phyloP scores from a whole-genome alignment of 2,797 vertebrate species.

The Falco cherrug region DNA sequence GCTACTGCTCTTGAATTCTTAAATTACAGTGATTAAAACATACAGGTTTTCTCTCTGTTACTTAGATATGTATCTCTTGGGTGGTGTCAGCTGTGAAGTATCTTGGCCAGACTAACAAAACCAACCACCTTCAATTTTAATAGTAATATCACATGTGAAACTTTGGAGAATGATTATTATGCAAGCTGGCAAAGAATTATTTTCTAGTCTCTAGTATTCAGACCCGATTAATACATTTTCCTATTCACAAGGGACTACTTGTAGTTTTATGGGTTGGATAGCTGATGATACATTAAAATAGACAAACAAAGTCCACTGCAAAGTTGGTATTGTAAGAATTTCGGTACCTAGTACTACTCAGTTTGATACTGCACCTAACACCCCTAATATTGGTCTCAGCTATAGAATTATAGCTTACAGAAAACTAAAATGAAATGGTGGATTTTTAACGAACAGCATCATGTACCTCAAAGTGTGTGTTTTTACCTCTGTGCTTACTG shows the following conservation, averaged over 20 bases:
- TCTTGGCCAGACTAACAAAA: not conserved
- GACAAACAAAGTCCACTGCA: not conserved
- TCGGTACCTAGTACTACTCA: not conserved
- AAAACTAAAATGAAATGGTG: not conserved
- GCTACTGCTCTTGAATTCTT: not conserved
- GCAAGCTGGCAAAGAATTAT: not conserved
- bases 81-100: not conserved
- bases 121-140: not conserved
- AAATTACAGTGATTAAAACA: not conserved
- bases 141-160: not conserved
- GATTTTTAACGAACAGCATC: not conserved
- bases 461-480: not conserved
- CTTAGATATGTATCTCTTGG: not conserved
- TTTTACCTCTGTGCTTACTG: not conserved
- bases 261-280: not conserved
- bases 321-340: rapidly evolving
- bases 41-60: rapidly evolving
- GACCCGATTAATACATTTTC: not conserved
- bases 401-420: not conserved
- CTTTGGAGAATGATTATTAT: not conserved
- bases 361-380: not conserved
- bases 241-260: rapidly evolving
- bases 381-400: not conserved
- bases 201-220: not conserved
- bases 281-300: not conserved